A percentile compares a stretch with the other conserved stretches of the same genome.
Conservation (phyloP, 2,797 vertebrate genomes). For the Enteromius argenteus region DNA sequence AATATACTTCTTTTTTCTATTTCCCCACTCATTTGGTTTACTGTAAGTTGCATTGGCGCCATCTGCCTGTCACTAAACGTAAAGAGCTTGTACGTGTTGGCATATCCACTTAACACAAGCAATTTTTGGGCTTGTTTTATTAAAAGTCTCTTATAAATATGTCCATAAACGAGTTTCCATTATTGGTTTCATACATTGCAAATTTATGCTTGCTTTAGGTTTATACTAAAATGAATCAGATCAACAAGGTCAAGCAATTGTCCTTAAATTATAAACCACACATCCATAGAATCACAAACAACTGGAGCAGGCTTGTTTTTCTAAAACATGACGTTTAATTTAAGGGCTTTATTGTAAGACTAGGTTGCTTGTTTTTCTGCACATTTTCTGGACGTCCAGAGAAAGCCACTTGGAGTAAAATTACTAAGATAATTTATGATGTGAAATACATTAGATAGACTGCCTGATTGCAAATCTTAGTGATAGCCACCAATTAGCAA, state of each 20-base stretch:
- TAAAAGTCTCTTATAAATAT: neutral
- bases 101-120: neutral
- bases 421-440: neutral
- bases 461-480: neutral
- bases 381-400: neutral
- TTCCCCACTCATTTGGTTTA: conserved; percentile 1
- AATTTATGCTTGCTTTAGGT: neutral
- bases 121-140: neutral
- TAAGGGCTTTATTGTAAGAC: neutral
- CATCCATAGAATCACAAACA: neutral
- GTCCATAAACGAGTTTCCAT: neutral
- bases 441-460: conserved; percentile 14
- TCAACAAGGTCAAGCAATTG: neutral
- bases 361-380: neutral
- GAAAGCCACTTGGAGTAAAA: neutral
- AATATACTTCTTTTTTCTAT: neutral
- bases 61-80: conserved; percentile 67
- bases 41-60: conserved; percentile 63
- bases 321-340: neutral
- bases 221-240: neutral
- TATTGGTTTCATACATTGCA: neutral
- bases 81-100: neutral
- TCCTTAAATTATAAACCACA: neutral
- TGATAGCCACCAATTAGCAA: neutral
- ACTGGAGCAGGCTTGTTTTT: neutral